phyloP scores from a whole-genome alignment of 2,888 invertebrate species.

The Apamea monoglypha region DNA sequence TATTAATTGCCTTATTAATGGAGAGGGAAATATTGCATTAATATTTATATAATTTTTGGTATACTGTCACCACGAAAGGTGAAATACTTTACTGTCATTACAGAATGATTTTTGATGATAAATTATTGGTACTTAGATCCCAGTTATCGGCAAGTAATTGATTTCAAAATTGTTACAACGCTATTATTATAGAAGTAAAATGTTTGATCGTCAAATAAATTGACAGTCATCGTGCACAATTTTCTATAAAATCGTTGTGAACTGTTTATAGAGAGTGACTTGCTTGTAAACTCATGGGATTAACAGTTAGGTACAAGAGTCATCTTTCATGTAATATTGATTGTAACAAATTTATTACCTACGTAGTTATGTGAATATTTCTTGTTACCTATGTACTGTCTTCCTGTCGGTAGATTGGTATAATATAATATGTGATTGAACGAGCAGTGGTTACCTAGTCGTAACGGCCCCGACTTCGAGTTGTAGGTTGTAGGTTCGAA shows the following conservation, averaged over 20 bases:
- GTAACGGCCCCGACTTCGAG: too few relatives aligned
- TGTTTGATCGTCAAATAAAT: slow-evolving; percentile 37
- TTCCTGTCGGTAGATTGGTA: not conserved
- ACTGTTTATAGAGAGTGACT: slow-evolving; percentile 55
- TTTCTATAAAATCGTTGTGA: slow-evolving; percentile 49
- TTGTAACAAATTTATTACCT: slow-evolving; percentile 7
- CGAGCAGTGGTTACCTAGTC: too few relatives aligned
- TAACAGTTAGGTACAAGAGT: slow-evolving; percentile 27
- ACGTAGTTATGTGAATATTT: not conserved
- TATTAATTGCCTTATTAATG: slow-evolving; percentile 77
- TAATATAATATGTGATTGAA: not conserved
- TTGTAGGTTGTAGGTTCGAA: too few relatives aligned
- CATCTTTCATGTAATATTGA: slow-evolving; percentile 21
- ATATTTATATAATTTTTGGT: slow-evolving; percentile 47
- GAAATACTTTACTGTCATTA: not conserved
- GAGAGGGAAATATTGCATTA: slow-evolving; percentile 55
- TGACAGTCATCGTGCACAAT: slow-evolving; percentile 52
- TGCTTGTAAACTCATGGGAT: slow-evolving; percentile 39
- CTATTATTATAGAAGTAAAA: slow-evolving; percentile 32
- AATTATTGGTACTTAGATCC: slow-evolving; percentile 2
- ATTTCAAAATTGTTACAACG: slow-evolving; percentile 29
- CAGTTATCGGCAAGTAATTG: slow-evolving; percentile 24
- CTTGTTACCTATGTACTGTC: not conserved
- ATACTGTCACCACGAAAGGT: slow-evolving; percentile 2
- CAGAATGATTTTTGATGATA: not conserved